Evolutionary conservation across 1,140 invertebrate species (phyloP), one percentile per base, ranked within the genome.

Genomic region (Linepithema humile): DNA sequence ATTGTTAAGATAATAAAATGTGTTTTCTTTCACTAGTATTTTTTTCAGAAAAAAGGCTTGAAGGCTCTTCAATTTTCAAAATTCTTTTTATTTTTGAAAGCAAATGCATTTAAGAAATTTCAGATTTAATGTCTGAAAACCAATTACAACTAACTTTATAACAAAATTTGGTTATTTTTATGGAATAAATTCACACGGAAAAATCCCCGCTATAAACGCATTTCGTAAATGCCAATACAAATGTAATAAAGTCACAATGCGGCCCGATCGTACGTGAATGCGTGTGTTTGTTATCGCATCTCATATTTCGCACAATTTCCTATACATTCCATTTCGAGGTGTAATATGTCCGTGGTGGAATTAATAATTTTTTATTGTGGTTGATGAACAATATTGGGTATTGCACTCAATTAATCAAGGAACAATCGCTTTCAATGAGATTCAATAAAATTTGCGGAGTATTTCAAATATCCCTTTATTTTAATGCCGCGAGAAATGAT

Each of bases 391-490:
- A 50, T 67, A 67, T 48, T 60, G 20, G 74, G 43, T 32, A 78
- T 78, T 78, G 74, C 74, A 40, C 74, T 69, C 62, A 53, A 78
- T 78, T 78, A 78, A 67, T 15, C 48, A 45, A 23, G 48, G 15
- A 23, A 78, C 45, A 78, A 78, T 78, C 53, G 69, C 62, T 69
- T 78, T 53, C 74, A 78, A 78, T 78, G 74, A 78, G 62, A 20
- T 67, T 38, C 74, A 53, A 78, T 53, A 29, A 67, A 77, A 53
- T 67, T 53, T 23, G 17, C 45, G 23, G 62, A 15, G 2, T 23
- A 62, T 53, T 67, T 38, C 32, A 38, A 43, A 38, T 26, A 20
- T 12, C 32, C 38, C 7, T 78, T 69, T 67, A 53, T 67, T 53
- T 78, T 45, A 7, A n/a, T n/a, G n/a, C 35, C 29, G 45, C 32